Evolutionary conservation across 2,113 vertebrate species (phyloP).

Genomic region (Clinocottus analis): DNA sequence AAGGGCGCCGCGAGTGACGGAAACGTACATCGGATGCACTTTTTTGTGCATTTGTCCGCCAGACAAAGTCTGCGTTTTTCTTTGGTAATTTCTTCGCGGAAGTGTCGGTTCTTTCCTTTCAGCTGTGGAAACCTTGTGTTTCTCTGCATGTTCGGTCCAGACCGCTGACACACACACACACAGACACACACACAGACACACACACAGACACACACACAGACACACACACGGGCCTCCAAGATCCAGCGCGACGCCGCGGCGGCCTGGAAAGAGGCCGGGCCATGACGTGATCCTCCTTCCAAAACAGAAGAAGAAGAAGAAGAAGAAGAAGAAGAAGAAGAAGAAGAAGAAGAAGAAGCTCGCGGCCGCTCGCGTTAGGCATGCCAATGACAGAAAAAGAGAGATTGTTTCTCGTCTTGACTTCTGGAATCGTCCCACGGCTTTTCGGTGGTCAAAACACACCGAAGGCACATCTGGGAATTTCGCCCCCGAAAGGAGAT

Average conservation of each 20-base stretch:
- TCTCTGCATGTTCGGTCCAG: slow-evolving; percentile 62
- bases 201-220: too few species aligned
- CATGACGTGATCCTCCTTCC: slow-evolving; percentile 48
- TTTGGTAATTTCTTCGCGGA: slow-evolving; percentile 1
- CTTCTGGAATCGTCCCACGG: neutral
- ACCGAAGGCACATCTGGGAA: neutral
- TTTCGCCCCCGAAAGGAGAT: neutral
- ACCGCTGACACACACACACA: slow-evolving; percentile 7
- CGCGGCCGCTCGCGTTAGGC: slow-evolving; percentile 17
- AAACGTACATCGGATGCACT: neutral
- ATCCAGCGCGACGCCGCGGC: slow-evolving; percentile 60
- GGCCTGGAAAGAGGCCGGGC: slow-evolving; percentile 49
- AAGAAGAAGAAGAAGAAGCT: too few species aligned
- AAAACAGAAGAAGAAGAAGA: slow-evolving; percentile 69
- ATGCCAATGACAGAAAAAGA: slow-evolving; percentile 8
- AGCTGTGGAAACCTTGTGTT: slow-evolving; percentile 66
- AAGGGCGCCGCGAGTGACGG: neutral
- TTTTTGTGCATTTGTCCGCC: neutral
- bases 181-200: too few species aligned
- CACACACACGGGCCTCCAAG: slow-evolving; percentile 37
- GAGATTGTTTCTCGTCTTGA: slow-evolving; percentile 15
- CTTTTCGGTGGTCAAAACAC: slow-evolving; percentile 18
- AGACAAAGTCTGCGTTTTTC: neutral
- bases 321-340: too few species aligned
- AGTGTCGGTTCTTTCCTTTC: slow-evolving; percentile 12